Percentiles rank a stretch among this genome's conserved stretches.
Evolutionary conservation across 1,140 invertebrate genomes (phyloP).

Genomic region (fruit fly (Drosophila melanogaster)): DNA sequence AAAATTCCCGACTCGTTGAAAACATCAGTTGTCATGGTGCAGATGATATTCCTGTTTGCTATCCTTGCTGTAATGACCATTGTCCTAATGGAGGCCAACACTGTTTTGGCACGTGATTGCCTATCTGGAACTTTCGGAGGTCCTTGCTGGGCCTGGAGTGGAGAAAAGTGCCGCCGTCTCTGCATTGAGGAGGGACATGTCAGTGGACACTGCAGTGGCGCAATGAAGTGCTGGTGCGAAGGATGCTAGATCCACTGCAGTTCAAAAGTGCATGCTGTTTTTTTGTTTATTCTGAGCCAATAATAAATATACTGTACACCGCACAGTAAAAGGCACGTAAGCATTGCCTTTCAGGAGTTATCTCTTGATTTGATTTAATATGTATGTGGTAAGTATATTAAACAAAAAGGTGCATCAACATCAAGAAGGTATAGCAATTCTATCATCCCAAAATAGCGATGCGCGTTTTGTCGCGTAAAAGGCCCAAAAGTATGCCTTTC

Average conservation of each 20-base stretch:
- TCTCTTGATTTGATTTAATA: too few relatives aligned
- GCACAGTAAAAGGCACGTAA: too few relatives aligned
- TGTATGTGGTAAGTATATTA: too few relatives aligned
- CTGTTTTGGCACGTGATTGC: not conserved
- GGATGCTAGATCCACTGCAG: not conserved
- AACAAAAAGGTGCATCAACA: too few relatives aligned
- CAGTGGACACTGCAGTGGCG: constrained; percentile 1
- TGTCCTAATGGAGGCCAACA: not conserved
- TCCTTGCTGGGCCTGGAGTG: not conserved
- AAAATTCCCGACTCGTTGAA: not conserved
- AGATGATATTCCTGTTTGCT: constrained; percentile 6
- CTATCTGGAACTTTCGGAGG: not conserved
- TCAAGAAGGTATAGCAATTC: too few relatives aligned
- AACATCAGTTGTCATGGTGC: constrained; percentile 3
- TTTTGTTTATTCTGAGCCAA: too few relatives aligned
- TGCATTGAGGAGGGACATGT: constrained; percentile 6
- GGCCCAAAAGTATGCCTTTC: constrained; percentile 1
- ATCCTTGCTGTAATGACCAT: constrained; percentile 5
- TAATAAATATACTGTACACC: too few relatives aligned
- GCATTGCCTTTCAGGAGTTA: too few relatives aligned
- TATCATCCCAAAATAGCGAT: too few relatives aligned
- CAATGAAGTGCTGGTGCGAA: constrained; percentile 1
- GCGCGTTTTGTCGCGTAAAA: too few relatives aligned
- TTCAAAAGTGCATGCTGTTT: too few relatives aligned
- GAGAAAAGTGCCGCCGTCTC: not conserved